phyloP scores from a whole-genome alignment of 2,113 vertebrate species.

The Ranitomeya imitator region DNA sequence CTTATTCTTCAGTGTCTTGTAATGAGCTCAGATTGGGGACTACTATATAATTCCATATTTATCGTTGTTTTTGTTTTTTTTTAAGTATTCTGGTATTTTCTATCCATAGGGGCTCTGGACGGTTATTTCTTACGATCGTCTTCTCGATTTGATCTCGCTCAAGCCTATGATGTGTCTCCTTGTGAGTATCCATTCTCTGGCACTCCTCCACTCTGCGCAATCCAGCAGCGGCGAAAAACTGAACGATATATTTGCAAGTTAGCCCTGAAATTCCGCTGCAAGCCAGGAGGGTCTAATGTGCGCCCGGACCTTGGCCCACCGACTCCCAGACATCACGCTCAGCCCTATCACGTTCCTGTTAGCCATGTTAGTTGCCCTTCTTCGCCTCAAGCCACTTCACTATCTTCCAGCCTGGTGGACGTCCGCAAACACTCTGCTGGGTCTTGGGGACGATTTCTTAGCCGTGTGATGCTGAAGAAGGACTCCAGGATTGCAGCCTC shows the following conservation, averaged over 20 bases:
- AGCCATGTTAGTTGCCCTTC: background rate
- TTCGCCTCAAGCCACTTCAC: constrained; percentile 18
- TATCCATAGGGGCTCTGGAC: constrained; percentile 26
- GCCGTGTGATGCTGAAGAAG: constrained; percentile 23
- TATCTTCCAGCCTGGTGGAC: constrained; percentile 42
- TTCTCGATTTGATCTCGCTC: constrained; percentile 7
- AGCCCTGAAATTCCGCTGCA: constrained; percentile 45
- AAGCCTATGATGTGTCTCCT: background rate
- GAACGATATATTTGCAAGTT: constrained; percentile 54
- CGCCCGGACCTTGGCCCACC: constrained; percentile 34
- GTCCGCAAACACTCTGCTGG: constrained; percentile 19
- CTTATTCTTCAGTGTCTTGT: too few relatives aligned
- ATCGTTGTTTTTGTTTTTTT: background rate
- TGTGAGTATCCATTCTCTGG: background rate
- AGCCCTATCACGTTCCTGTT: background rate
- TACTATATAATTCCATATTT: too few relatives aligned
- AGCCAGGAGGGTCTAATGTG: constrained; percentile 23
- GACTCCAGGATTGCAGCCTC: constrained; percentile 41
- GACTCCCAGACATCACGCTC: constrained; percentile 11
- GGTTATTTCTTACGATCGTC: background rate
- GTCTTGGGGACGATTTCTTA: constrained; percentile 49
- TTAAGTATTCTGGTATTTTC: background rate
- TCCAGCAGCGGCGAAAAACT: constrained; percentile 19
- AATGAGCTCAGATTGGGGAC: too few relatives aligned
- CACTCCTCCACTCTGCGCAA: constrained; percentile 26